Evolutionary conservation across 2,113 vertebrate genomes (phyloP), one percentile per base, ranked within the genome.

Genomic region (Dendrocopos noguchii): DNA sequence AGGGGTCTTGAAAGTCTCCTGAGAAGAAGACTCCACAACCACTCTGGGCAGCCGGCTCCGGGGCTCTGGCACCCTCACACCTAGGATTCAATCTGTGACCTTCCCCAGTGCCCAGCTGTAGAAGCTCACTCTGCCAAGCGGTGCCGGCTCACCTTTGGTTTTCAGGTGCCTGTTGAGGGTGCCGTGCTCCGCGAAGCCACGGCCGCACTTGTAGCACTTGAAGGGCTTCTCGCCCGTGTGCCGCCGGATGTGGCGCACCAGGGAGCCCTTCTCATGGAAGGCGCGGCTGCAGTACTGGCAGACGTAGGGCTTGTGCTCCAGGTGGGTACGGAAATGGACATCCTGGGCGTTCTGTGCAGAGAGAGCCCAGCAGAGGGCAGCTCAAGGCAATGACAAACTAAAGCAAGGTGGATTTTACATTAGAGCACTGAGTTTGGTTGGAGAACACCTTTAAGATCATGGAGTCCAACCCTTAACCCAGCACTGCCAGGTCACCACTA

Each of bases 161-260:
- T 98, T 98, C 85, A 99, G 96, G 89, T 99, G 99, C 34, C 99
- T 98, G 95, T 99, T 99, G 57, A 99, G 98, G 0, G 99, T 99
- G 83, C 99, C 99, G 0, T 99, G 99, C 95, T 99, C 99, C 0
- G 99, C 99, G 3, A 99, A 99, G 39, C 99, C 99, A 1, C 99
- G 98, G 3, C 98, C 98, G 1, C 99, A 99, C 75, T 98, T 98
- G 76, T 98, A 98, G 80, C 99, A 99, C 91, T 99, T 99, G 87
- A 99, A 99, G 20, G 99, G 99, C 87, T 99, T 99, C 80, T 99
- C 99, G 0, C 99, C 99, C 0, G 99, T 99, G 98, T 99, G 99
- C 77, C 99, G 99, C 50, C 99, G 98, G 76, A 99, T 98, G 36
- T 99, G 99, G 39, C 99, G 98, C 59, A 99, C 99, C 78, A 99